These are phyloP conservation scores for Bucco capensis DNA, from an alignment of 2,113 vertebrate genomes.

Conservation along the genomic window DNA sequence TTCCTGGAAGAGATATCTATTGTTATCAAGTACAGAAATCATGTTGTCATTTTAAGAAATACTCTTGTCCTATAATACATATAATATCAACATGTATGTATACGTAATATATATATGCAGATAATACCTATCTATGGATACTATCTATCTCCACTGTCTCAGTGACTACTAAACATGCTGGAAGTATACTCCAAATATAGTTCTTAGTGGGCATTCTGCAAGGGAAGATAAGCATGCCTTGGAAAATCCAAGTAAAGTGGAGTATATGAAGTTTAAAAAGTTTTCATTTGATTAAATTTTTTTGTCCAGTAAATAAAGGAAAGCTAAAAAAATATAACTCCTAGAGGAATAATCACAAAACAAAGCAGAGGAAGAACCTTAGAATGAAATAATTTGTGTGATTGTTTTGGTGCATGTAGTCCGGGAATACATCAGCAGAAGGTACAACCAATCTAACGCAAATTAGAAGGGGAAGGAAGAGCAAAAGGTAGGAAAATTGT, in stretches of 20 bases:
- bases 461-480: not conserved
- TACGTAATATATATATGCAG: too few relatives aligned
- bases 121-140: too few relatives aligned
- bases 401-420: not conserved
- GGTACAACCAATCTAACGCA: not conserved
- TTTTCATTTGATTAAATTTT: not conserved
- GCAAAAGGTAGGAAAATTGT: not conserved
- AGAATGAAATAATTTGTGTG: not conserved
- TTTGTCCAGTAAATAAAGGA: not conserved
- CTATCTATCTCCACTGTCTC: too few relatives aligned
- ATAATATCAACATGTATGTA: too few relatives aligned
- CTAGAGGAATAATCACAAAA: not conserved
- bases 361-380: not conserved
- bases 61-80: too few relatives aligned
- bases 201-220: not conserved
- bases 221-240: not conserved
- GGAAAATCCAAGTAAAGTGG: not conserved
- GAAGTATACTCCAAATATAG: not conserved
- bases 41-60: too few relatives aligned
- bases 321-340: not conserved
- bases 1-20: too few relatives aligned
- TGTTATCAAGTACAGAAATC: too few relatives aligned
- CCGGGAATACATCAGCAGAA: not conserved
- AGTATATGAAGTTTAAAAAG: not conserved
- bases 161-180: too few relatives aligned